Percentiles rank a stretch among this genome's conserved stretches.
Conservation (phyloP, 2,797 vertebrate species). For the Anniella stebbinsi region DNA sequence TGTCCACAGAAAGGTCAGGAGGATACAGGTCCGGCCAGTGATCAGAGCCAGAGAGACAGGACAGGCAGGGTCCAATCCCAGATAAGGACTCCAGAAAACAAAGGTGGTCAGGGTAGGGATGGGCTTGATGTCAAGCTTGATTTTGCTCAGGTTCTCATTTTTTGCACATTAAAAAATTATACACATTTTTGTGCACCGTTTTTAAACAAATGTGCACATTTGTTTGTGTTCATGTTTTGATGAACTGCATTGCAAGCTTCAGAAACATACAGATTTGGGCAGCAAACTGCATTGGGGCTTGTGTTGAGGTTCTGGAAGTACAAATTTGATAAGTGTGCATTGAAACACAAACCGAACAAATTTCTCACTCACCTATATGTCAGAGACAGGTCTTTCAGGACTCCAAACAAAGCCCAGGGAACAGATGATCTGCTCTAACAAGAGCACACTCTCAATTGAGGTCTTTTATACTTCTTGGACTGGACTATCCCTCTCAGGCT, state of each 20-base stretch:
- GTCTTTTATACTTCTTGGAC: not conserved
- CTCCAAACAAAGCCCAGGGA: not conserved
- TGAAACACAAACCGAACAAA: not conserved
- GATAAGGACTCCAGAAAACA: too few relatives aligned
- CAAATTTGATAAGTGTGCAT: not conserved
- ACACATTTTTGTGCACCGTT: not conserved
- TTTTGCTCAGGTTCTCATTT: too few relatives aligned
- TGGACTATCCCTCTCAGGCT: not conserved
- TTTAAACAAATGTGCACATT: too few relatives aligned
- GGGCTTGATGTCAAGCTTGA: too few relatives aligned
- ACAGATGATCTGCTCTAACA: not conserved
- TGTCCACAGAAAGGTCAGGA: conserved; percentile 25
- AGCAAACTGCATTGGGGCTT: not conserved
- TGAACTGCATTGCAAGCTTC: not conserved
- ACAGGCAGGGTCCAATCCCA: too few relatives aligned
- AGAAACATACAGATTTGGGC: not conserved
- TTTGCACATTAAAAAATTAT: not conserved
- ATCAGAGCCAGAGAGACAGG: too few relatives aligned
- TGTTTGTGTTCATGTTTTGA: too few relatives aligned
- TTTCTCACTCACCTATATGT: not conserved
- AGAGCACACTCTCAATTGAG: not conserved
- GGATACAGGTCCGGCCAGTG: not conserved
- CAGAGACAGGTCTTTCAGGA: not conserved
- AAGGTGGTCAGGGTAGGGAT: too few relatives aligned
- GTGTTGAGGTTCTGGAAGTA: not conserved